Base-by-base conservation (phyloP, 2,113 vertebrate species). In the Hippopotamus amphibius region DNA sequence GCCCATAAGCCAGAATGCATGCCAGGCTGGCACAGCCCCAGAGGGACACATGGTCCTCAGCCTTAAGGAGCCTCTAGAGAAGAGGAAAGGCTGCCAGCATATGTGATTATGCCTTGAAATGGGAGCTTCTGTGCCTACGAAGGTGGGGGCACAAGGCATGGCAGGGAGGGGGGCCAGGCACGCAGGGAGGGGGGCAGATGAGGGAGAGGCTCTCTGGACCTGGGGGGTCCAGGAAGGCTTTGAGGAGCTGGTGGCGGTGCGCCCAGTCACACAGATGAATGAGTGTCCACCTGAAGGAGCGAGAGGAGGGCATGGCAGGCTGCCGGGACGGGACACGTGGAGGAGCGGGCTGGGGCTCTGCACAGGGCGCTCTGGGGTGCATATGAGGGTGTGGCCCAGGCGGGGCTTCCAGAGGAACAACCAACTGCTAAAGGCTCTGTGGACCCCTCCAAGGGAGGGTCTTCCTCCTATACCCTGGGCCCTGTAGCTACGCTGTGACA, bases 351-450 rank as follows among this genome's bases (percentile, higher is more conserved):
- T 3, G 1, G 5, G 11, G 41, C 37, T 81, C 72, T 93, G 30
- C 30, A 37, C 1, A 0, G 30, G 17, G 55, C 26, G 0, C 63
- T 3, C 2, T 26, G 66, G 33, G 88, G 10, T 10, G 1, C 1
- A 3, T 6, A 1, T 21, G 48, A 48, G 30, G 53, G 7, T 10
- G 10, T 3, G 2, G 15, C 21, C 10, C 0, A 0, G 88, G 4
- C 4, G 16, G 24, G 59, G 26, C 5, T 65, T 37, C 68, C 28
- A 6, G 14, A 86, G 55, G 30, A 24, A 48, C 59, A 80, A 28
- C 0, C 37, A 83, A 59, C 53, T 1, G 11, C 28, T 55, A 65
- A 43, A 9, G 48, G 61, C 33, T 59, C n/a, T 22, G 5, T 5
- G n/a, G 77, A 13, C 11, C 37, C 50, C 71, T 66, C 80, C 26